A percentile compares a stretch with the other conserved stretches of the same genome.
Evolutionary conservation across 35 echinoderm and acorn worm genomes (phyloP).

Genomic region (Heliocidaris erythrogramma): DNA sequence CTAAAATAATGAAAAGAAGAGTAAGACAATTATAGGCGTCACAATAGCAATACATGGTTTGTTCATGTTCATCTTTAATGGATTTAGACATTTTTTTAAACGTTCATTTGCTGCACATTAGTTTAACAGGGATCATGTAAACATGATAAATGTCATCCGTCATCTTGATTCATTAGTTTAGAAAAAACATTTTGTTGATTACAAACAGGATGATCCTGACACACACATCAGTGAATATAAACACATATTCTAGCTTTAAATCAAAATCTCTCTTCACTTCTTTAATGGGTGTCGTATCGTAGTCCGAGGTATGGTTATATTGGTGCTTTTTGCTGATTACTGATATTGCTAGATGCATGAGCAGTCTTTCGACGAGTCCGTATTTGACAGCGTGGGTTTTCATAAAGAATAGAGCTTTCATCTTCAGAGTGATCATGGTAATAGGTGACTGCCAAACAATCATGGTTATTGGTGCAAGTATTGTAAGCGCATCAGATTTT

Average conservation of each 20-base stretch:
- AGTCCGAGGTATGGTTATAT: background rate
- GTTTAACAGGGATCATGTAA: too few relatives aligned
- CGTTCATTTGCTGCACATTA: too few relatives aligned
- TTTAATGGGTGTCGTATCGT: background rate
- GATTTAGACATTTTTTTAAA: too few relatives aligned
- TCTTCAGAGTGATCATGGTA: background rate
- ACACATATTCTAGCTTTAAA: background rate
- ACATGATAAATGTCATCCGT: too few relatives aligned
- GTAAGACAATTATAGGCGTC: too few relatives aligned
- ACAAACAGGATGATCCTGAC: too few relatives aligned
- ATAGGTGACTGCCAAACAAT: background rate
- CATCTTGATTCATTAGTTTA: too few relatives aligned
- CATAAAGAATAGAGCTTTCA: background rate
- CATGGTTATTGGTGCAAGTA: conserved; percentile 10
- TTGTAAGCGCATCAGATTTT: background rate
- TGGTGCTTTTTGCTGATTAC: background rate
- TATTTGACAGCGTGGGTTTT: background rate
- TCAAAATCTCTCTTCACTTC: background rate
- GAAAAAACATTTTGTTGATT: too few relatives aligned
- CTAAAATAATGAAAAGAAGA: too few relatives aligned
- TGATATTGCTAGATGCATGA: background rate
- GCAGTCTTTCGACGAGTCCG: background rate
- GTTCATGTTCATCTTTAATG: too few relatives aligned
- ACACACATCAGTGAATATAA: background rate
- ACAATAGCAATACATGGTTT: too few relatives aligned